phyloP scores from a whole-genome alignment of 1,140 invertebrate species.

The Latrodectus geometricus region DNA sequence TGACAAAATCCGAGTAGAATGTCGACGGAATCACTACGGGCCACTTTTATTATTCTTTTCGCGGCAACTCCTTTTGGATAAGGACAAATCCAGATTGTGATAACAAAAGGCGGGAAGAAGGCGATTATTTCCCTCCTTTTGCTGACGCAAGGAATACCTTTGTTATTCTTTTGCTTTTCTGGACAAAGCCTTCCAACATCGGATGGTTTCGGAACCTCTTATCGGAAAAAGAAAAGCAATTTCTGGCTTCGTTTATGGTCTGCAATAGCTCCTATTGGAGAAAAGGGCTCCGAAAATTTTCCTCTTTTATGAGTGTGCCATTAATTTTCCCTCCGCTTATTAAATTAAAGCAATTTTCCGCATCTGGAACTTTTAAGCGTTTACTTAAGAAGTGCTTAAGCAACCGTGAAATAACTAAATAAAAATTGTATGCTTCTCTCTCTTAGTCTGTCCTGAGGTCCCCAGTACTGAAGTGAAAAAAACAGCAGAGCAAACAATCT shows the following conservation, averaged over 20 bases:
- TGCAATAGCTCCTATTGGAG: not conserved
- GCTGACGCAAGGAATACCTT: conserved; percentile 52
- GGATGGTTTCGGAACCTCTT: conserved; percentile 6
- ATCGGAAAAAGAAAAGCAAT: conserved; percentile 49
- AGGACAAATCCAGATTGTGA: conserved; percentile 43
- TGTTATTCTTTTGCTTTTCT: conserved; percentile 38
- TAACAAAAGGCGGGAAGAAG: conserved; percentile 31
- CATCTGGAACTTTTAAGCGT: conserved; percentile 52
- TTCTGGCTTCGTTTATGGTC: conserved; percentile 45
- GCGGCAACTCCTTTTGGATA: conserved; percentile 3
- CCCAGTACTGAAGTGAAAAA: not conserved
- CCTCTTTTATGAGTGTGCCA: conserved; percentile 50
- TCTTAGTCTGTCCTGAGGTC: not conserved
- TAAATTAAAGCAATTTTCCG: conserved; percentile 59
- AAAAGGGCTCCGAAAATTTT: conserved; percentile 8
- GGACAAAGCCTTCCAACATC: conserved; percentile 17
- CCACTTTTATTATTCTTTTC: conserved; percentile 24
- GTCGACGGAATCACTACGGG: not conserved
- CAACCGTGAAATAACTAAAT: conserved; percentile 57
- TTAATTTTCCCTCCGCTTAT: conserved; percentile 55
- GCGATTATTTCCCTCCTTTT: not conserved
- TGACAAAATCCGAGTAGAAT: not conserved
- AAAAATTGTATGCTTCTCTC: conserved; percentile 29
- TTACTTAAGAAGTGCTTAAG: conserved; percentile 57
- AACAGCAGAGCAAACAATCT: not conserved